Conservation (phyloP, 1,140 invertebrate genomes). For the Delia radicum region DNA sequence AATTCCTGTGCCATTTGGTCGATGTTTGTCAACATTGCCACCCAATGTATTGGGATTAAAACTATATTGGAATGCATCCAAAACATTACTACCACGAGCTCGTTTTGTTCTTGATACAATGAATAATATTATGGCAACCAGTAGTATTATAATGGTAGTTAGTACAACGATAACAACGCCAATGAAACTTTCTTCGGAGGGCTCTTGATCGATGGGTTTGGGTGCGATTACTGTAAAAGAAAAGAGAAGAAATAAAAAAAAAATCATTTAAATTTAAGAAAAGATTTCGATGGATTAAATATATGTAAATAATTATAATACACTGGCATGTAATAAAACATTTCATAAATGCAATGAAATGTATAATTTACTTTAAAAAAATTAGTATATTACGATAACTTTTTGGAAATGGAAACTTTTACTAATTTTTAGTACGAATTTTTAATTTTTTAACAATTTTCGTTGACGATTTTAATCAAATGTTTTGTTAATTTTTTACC, state of each 20-base stretch:
- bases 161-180: conserved; percentile 76
- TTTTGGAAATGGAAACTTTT: too few species aligned
- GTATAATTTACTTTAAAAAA: background rate
- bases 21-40: conserved; percentile 56
- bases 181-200: conserved; percentile 64
- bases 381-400: too few species aligned
- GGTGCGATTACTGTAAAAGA: conserved; percentile 51
- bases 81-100: conserved; percentile 60
- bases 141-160: conserved; percentile 72
- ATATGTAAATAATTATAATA: too few species aligned
- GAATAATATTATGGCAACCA: conserved; percentile 69
- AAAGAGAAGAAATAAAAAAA: background rate
- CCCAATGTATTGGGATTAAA: conserved; percentile 56
- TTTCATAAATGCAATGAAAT: too few species aligned
- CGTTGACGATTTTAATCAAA: too few species aligned
- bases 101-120: conserved; percentile 71
- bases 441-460: too few species aligned
- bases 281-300: background rate
- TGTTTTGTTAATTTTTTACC: too few species aligned
- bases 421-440: too few species aligned
- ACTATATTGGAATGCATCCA: conserved; percentile 55
- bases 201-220: conserved; percentile 59
- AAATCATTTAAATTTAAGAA: background rate
- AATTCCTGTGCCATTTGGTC: conserved; percentile 57
- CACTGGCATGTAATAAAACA: background rate